Percentiles rank a stretch among this genome's conserved stretches.
Conservation (phyloP, 1,140 invertebrate genomes). For the Tetramorium parvispinum region DNA sequence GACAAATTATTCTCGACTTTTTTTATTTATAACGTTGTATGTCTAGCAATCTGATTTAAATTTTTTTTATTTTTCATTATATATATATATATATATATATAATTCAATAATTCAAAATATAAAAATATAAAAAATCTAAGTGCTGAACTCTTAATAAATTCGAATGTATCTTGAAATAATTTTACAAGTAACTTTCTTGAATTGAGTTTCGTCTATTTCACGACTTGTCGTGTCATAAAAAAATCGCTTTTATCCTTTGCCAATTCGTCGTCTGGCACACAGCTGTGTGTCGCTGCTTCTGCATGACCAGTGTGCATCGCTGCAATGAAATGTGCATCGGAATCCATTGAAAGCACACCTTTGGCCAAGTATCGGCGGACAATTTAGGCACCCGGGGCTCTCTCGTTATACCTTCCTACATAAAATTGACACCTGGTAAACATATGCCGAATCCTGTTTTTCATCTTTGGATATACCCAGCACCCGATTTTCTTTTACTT, state of each 20-base stretch:
- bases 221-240: neutral
- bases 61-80: neutral
- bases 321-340: slow-evolving; percentile 73
- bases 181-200: neutral
- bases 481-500: slow-evolving; percentile 43
- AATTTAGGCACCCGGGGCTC: slow-evolving; percentile 69
- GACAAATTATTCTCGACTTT: too few species aligned
- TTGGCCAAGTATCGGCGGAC: slow-evolving; percentile 51
- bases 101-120: neutral
- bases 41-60: neutral
- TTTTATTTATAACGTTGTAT: too few species aligned
- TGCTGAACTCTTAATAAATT: neutral
- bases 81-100: too few species aligned
- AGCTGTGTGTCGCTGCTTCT: slow-evolving; percentile 69
- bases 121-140: neutral
- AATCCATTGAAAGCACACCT: slow-evolving; percentile 65
- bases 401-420: slow-evolving; percentile 45
- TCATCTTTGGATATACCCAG: slow-evolving; percentile 16
- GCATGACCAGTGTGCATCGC: slow-evolving; percentile 48
- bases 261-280: slow-evolving; percentile 60
- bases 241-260: slow-evolving; percentile 17
- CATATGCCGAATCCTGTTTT: slow-evolving; percentile 72
- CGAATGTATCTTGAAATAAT: slow-evolving; percentile 1
- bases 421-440: slow-evolving; percentile 78
- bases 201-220: neutral